phyloP scores from a whole-genome alignment of 2,797 vertebrate genomes.

The Anguilla pacifica region DNA sequence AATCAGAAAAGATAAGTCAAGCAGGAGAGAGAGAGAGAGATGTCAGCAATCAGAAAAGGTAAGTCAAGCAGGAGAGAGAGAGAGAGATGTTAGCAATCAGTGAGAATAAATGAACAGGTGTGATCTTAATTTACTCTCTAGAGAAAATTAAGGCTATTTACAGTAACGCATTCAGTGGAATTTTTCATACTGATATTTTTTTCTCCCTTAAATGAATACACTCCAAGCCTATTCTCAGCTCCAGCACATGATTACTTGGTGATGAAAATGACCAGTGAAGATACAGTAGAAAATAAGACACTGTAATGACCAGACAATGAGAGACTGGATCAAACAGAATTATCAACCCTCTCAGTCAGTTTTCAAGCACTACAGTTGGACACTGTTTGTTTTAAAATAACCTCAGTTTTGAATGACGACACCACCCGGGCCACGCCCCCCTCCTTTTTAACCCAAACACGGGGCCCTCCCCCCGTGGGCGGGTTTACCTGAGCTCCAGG shows the following conservation, averaged over 20 bases:
- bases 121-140: neutral
- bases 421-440: too few relatives aligned
- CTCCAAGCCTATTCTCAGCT: neutral
- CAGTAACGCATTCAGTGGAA: neutral
- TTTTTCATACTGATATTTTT: neutral
- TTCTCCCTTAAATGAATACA: too few relatives aligned
- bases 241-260: neutral
- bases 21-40: too few relatives aligned
- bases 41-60: too few relatives aligned
- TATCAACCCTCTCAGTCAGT: neutral
- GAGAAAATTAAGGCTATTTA: neutral
- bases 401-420: neutral
- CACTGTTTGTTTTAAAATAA: neutral
- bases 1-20: too few relatives aligned
- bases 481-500: slow-evolving; percentile 89
- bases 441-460: too few relatives aligned
- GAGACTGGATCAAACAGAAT: neutral
- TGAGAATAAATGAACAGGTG: slow-evolving; percentile 34
- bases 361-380: neutral
- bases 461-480: too few relatives aligned
- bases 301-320: neutral
- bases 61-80: slow-evolving; percentile 11
- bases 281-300: neutral
- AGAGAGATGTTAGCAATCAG: slow-evolving; percentile 61
- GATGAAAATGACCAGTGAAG: neutral